Evolutionary conservation across 2,888 invertebrate genomes (phyloP).

Genomic region (Acholoe squamosa): DNA sequence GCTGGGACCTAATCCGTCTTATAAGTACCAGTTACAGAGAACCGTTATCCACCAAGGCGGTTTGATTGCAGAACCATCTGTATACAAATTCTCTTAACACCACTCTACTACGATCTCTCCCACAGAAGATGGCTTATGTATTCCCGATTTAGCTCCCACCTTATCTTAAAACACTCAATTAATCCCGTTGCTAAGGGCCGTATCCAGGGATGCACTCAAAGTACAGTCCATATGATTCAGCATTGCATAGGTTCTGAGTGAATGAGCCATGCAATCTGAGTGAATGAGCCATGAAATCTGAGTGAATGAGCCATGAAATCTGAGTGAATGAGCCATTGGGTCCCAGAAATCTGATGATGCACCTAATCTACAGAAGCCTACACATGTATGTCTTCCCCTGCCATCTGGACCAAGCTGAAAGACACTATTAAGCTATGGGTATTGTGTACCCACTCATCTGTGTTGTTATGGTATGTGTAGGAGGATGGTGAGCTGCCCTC

Average conservation of each 20-base stretch:
- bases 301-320: not conserved
- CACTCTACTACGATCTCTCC: too few relatives aligned
- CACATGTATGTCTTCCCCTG: not conserved
- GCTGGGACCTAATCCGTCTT: too few relatives aligned
- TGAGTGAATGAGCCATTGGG: not conserved
- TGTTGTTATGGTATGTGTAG: not conserved
- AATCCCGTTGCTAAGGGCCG: slow-evolving; percentile 21
- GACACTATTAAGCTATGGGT: not conserved
- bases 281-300: too few relatives aligned
- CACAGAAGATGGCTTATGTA: not conserved
- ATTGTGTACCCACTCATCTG: not conserved
- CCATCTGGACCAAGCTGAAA: slow-evolving; percentile 7
- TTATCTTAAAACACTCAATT: not conserved
- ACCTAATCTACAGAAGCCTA: too few relatives aligned
- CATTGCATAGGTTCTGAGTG: not conserved
- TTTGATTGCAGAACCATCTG: too few relatives aligned
- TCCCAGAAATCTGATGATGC: not conserved
- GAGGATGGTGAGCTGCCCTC: not conserved
- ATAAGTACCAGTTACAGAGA: too few relatives aligned
- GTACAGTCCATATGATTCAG: not conserved
- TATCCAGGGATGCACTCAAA: not conserved
- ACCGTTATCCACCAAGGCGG: too few relatives aligned
- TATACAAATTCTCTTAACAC: too few relatives aligned
- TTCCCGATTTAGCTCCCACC: not conserved
- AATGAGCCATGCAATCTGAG: too few relatives aligned